Evolutionary conservation across 2,113 vertebrate genomes (phyloP).

Genomic region (Protobothrops mucrosquamatus): DNA sequence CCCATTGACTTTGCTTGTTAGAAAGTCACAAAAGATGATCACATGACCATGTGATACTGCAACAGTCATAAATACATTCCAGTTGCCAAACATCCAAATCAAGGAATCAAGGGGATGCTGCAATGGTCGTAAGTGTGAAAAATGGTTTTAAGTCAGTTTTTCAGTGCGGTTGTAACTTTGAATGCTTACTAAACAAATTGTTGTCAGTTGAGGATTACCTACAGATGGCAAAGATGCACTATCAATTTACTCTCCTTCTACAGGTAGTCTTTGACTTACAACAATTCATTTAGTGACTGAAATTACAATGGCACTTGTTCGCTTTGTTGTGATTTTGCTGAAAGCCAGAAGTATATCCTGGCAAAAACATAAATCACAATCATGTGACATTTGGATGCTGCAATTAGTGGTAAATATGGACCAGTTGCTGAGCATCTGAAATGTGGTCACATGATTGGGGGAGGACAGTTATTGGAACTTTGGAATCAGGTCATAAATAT

Average conservation of each 20-base stretch:
- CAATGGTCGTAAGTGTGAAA: background rate
- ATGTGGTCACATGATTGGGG: background rate
- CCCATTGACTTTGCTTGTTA: background rate
- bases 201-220: background rate
- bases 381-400: background rate
- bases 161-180: background rate
- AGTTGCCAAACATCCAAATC: background rate
- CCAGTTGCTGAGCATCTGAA: background rate
- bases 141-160: background rate
- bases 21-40: background rate
- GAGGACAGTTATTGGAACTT: background rate
- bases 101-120: background rate
- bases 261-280: background rate
- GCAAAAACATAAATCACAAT: background rate
- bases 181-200: background rate
- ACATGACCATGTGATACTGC: background rate
- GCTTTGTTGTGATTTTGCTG: background rate
- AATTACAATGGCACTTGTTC: background rate
- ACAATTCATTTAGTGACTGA: background rate
- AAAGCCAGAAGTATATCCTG: background rate
- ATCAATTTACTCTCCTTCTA: background rate
- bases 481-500: background rate
- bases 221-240: background rate
- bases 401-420: background rate
- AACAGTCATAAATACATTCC: background rate